Conservation (phyloP, 2,888 invertebrate species). For the Ormyrus nitidulus region DNA sequence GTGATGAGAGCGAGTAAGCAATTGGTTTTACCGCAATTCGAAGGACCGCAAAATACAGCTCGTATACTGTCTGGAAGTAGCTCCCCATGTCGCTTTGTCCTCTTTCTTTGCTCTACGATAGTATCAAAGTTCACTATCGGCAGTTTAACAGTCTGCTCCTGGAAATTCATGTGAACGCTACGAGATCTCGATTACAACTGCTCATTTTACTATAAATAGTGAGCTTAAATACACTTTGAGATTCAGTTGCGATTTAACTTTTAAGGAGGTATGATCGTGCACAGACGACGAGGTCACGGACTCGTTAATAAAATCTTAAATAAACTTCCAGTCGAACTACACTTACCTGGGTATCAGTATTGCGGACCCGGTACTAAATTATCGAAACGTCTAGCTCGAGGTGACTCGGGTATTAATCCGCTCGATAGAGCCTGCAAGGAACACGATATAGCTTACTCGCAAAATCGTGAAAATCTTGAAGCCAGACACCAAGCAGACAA, state of each 20-base stretch:
- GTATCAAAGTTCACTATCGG: slow-evolving; percentile 9
- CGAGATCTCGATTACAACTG: not conserved
- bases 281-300: not conserved
- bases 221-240: not conserved
- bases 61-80: too few species aligned
- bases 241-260: not conserved
- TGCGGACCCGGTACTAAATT: too few species aligned
- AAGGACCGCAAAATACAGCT: too few species aligned
- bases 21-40: too few species aligned
- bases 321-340: too few species aligned
- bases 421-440: too few species aligned
- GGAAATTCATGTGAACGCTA: not conserved
- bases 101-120: not conserved
- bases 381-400: too few species aligned
- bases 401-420: too few species aligned
- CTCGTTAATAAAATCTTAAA: not conserved
- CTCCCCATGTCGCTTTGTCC: not conserved
- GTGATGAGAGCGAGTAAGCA: too few species aligned
- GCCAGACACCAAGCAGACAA: not conserved
- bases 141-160: not conserved
- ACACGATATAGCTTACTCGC: too few species aligned
- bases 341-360: too few species aligned
- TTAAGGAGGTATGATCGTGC: not conserved
- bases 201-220: not conserved
- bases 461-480: too few species aligned